Conservation (phyloP, 2,113 vertebrate genomes). For the Podiceps cristatus region DNA sequence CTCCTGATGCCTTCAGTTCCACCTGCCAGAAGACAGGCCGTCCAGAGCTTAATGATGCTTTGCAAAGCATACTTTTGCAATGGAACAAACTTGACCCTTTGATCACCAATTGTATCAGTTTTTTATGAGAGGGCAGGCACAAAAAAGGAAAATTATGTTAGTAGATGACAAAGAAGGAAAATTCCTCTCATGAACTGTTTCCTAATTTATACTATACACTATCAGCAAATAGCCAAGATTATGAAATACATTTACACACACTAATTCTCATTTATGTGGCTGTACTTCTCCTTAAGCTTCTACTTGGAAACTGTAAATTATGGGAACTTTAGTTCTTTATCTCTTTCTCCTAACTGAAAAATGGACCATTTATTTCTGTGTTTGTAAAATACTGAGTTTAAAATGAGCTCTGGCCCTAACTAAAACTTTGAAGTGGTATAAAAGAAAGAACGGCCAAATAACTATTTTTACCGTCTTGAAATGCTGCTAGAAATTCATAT, state of each 20-base stretch:
- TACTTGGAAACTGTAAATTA: not conserved
- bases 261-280: not conserved
- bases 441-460: not conserved
- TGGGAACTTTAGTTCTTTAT: not conserved
- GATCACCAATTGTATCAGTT: not conserved
- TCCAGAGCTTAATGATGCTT: not conserved
- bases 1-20: not conserved
- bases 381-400: not conserved
- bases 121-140: not conserved
- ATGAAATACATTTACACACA: not conserved
- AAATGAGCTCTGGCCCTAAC: not conserved
- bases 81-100: not conserved
- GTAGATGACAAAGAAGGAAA: not conserved
- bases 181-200: not conserved
- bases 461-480: not conserved
- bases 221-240: not conserved
- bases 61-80: not conserved
- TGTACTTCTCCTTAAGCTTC: not conserved
- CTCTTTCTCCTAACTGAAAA: not conserved
- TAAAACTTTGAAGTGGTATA: not conserved
- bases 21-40: not conserved
- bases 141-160: not conserved
- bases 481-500: not conserved
- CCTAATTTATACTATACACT: not conserved
- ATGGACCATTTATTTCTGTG: not conserved